Evolutionary conservation across 2,888 invertebrate species (phyloP), one percentile per base, ranked within the genome.

Genomic region (Sinhomidia bicolor): DNA sequence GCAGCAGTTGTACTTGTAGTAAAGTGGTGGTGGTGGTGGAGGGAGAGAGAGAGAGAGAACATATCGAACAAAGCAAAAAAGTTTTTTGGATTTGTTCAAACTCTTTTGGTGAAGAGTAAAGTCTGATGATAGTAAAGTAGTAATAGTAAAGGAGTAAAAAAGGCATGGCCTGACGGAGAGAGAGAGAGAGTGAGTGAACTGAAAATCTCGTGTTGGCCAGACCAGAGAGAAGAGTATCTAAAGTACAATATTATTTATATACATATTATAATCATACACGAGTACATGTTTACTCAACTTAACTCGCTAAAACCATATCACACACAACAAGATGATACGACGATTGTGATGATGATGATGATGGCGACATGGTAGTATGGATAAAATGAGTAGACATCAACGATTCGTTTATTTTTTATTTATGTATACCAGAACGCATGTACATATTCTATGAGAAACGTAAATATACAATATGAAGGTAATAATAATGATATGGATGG

Each of bases 61-160:
- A n/a, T n/a, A n/a, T n/a, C n/a, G 81, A 44, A 81, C 65, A 81
- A 62, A 47, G 65, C 65, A 36, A 81, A 81, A n/a, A 81, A 81
- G 20, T 65, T 81, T 81, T 79, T 57, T 78, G 65, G 65, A 81
- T 65, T 65, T 36, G 23, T 44, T 23, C 65, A 74, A 74, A 74
- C 44, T 26, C 20, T 26, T 60, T 36, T 14, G 2, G 0, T 5
- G 23, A 14, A 47, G 71, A 71, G 74, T 14, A 41, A 20, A 41
- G 71, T 71, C 71, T 71, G 41, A 71, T 41, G 71, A 74, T 74
- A 74, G 74, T 74, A 26, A 26, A 74, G 47, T 71, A 41, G 68
- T 71, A 41, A n/a, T 20, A 41, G 20, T 36, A 20, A 9, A 14
- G 20, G 32, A 41, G 29, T 29, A 62, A 62, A 23, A 65, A 65